Conservation (phyloP, 2,888 invertebrate species). For the Pediacus dermestoides region DNA sequence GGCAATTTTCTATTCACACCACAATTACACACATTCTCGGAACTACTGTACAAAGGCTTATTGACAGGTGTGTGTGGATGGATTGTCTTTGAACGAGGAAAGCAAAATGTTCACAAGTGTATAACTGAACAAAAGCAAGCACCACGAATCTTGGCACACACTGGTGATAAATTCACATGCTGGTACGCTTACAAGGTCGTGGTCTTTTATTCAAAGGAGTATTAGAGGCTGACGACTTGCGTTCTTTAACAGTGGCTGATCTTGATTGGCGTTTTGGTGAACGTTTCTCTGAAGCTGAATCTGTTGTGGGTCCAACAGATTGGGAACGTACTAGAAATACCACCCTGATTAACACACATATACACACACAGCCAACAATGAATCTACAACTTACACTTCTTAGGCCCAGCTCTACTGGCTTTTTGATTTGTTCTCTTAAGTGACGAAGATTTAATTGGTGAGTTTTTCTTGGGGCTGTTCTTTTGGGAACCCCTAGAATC, state of each 20-base stretch:
- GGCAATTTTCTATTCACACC: not conserved
- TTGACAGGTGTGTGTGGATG: conserved; percentile 17
- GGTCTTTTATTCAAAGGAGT: conserved; percentile 59
- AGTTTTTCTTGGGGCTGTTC: conserved; percentile 54
- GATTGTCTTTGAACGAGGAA: conserved; percentile 25
- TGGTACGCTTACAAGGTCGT: conserved; percentile 64
- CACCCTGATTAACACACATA: conserved; percentile 3
- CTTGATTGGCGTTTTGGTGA: conserved; percentile 77
- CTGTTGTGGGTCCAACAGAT: conserved; percentile 64
- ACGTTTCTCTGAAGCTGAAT: conserved; percentile 56
- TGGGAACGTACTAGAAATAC: conserved; percentile 60
- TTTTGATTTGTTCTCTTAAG: conserved; percentile 51
- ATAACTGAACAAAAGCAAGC: conserved; percentile 33
- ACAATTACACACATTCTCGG: conserved; percentile 33
- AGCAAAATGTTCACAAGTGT: conserved; percentile 27
- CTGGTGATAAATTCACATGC: conserved; percentile 29
- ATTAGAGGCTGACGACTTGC: conserved; percentile 59
- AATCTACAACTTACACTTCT: conserved; percentile 45
- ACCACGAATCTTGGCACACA: conserved; percentile 52
- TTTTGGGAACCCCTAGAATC: conserved; percentile 51
- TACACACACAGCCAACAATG: too few species aligned
- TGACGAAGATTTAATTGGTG: conserved; percentile 58
- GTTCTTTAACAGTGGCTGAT: conserved; percentile 62
- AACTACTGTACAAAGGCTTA: conserved; percentile 29
- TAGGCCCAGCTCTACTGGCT: conserved; percentile 55